Percentiles rank a stretch among this genome's conserved stretches.
phyloP scores from a whole-genome alignment of 2,797 vertebrate genomes.

The Anomalospiza imberbis region DNA sequence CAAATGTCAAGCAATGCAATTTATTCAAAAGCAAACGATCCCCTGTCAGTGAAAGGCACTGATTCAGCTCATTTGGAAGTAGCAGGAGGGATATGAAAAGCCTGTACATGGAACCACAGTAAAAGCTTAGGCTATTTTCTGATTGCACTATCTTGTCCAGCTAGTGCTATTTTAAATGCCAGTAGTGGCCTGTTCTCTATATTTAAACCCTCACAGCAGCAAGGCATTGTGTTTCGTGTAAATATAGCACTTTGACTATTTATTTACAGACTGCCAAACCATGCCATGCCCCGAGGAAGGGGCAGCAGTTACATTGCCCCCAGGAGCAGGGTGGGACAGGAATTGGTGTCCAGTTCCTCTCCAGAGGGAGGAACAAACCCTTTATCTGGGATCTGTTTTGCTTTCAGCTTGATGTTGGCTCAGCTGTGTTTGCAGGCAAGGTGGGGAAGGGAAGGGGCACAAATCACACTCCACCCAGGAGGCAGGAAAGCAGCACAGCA shows the following conservation, averaged over 20 bases:
- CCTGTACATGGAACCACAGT: neutral
- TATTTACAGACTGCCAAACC: neutral
- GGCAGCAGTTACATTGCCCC: neutral
- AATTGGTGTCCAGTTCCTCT: fast-evolving
- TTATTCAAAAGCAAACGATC: neutral
- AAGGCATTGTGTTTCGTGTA: constrained; percentile 50
- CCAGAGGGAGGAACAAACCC: neutral
- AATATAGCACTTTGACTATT: constrained; percentile 38
- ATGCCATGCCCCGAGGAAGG: neutral
- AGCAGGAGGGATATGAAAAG: neutral
- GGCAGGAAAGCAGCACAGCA: neutral
- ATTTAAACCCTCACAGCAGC: constrained; percentile 33
- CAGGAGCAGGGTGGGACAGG: neutral
- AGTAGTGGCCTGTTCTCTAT: constrained; percentile 41
- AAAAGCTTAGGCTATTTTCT: constrained; percentile 43
- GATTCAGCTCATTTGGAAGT: neutral
- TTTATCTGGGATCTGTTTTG: neutral
- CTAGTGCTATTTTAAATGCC: constrained; percentile 46
- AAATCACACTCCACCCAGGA: neutral
- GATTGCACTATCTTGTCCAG: constrained; percentile 34
- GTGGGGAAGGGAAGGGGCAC: neutral
- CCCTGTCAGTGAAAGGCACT: neutral
- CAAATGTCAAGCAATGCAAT: neutral
- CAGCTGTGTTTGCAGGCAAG: neutral
- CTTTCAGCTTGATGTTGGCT: neutral